Base-by-base conservation (phyloP, 2,797 vertebrate genomes). In the Manis pentadactyla region DNA sequence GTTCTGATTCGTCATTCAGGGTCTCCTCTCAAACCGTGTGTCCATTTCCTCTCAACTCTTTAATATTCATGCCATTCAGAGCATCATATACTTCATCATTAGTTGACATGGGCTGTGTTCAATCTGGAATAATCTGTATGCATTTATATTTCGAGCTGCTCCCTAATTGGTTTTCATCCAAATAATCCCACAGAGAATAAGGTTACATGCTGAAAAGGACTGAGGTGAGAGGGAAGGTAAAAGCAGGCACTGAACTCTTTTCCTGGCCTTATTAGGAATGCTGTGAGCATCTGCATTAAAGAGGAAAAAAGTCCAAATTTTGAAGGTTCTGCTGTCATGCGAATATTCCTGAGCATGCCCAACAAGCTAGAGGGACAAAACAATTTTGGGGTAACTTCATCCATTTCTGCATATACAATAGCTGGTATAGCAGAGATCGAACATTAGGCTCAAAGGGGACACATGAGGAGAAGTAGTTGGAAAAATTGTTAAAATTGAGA, bases 151-250 rank as follows among this genome's bases (percentile, higher is more conserved):
- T 97, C 92, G 97, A 98, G 97, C 98, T 97, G 98, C 96, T 98
- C 97, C 97, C 98, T 99, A 99, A 98, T 99, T 99, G 98, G 98
- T 98, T 99, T 98, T 98, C 98, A 98, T 98, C 98, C 98, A 98
- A 98, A 98, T 98, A 98, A 98, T 98, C 98, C 98, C 98, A 98
- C 96, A 98, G 98, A 98, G 98, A 98, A 98, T 98, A 98, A 98
- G 98, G 98, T 98, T 99, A 98, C 98, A 97, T 98, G 98, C 98
- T 98, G 98, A 98, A 98, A 98, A 98, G 98, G 98, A 97, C 97
- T 98, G 98, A 98, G 98, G 98, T 98, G 98, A 98, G 97, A 97
- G 98, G 96, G 93, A 98, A 98, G 98, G 98, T 98, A 98, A 98
- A 98, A 98, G 98, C 97, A 96, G 98, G 97, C 98, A 96, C 97